Percentiles rank a stretch among this genome's conserved stretches.
phyloP scores from a whole-genome alignment of 2,113 vertebrate genomes.

The Rhinichthys klamathensis region DNA sequence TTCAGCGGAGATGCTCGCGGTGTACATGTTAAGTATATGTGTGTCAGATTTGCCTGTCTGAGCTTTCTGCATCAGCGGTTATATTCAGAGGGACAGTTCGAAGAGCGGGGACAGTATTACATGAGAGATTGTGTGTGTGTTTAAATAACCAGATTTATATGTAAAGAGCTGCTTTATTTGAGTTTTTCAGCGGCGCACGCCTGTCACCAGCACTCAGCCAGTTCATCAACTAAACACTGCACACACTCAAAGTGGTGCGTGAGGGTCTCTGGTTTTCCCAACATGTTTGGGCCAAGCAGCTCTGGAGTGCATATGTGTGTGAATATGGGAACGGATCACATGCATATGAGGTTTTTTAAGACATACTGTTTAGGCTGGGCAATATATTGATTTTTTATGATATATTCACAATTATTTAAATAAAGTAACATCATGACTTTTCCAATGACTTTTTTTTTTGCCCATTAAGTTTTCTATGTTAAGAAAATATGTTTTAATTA shows the following conservation, averaged over 20 bases:
- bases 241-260: slow-evolving; percentile 58
- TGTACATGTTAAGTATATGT: slow-evolving; percentile 47
- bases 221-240: slow-evolving; percentile 89
- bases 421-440: not conserved
- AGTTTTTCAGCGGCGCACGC: slow-evolving; percentile 85
- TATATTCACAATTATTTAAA: not conserved
- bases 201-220: slow-evolving; percentile 88
- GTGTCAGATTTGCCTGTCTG: slow-evolving; percentile 73
- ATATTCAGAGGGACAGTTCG: slow-evolving; percentile 81
- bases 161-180: slow-evolving; percentile 86
- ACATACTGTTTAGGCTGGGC: not conserved
- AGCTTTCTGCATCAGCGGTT: slow-evolving; percentile 77
- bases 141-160: slow-evolving; percentile 86
- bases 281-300: not conserved
- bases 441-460: not conserved
- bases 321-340: not conserved
- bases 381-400: not conserved
- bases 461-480: not conserved
- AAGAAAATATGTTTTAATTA: not conserved
- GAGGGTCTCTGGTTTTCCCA: too few species aligned
- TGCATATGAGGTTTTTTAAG: not conserved
- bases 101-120: slow-evolving; percentile 31
- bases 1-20: slow-evolving; percentile 14
- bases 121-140: slow-evolving; percentile 53
- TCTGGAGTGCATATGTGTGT: not conserved